phyloP scores from a whole-genome alignment of 1,140 invertebrate genomes.

The Pseudomyrmex gracilis region DNA sequence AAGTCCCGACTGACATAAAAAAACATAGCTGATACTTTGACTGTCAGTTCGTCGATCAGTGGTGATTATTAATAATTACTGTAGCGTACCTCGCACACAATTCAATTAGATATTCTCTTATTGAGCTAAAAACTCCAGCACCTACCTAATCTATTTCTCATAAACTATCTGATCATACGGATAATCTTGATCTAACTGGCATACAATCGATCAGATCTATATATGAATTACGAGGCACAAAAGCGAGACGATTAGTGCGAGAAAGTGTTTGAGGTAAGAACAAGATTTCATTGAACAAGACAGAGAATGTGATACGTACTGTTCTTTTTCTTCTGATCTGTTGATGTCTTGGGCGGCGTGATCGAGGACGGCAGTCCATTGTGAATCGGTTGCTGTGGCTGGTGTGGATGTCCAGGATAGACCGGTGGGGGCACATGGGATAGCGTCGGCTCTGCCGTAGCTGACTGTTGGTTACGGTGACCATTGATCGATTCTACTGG shows the following conservation, averaged over 20 bases:
- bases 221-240: conserved; percentile 16
- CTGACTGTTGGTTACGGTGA: conserved; percentile 81
- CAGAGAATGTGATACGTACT: conserved; percentile 79
- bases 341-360: conserved; percentile 82
- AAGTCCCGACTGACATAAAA: background rate
- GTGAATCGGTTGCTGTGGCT: conserved; percentile 80
- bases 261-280: background rate
- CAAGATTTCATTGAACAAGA: conserved; percentile 32
- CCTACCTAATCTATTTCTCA: background rate
- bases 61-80: conserved; percentile 38
- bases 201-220: conserved; percentile 1
- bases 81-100: background rate
- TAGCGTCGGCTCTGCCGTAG: conserved; percentile 85
- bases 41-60: conserved; percentile 31
- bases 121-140: background rate
- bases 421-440: conserved; percentile 85
- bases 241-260: conserved; percentile 1
- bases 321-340: conserved; percentile 85
- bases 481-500: conserved; percentile 82
- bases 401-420: conserved; percentile 82
- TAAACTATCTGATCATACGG: conserved; percentile 3
- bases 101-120: conserved; percentile 13
- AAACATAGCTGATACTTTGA: background rate
- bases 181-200: background rate
- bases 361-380: conserved; percentile 82